Evolutionary conservation across 2,797 vertebrate genomes (phyloP).

Genomic region (Cyclopterus lumpus): DNA sequence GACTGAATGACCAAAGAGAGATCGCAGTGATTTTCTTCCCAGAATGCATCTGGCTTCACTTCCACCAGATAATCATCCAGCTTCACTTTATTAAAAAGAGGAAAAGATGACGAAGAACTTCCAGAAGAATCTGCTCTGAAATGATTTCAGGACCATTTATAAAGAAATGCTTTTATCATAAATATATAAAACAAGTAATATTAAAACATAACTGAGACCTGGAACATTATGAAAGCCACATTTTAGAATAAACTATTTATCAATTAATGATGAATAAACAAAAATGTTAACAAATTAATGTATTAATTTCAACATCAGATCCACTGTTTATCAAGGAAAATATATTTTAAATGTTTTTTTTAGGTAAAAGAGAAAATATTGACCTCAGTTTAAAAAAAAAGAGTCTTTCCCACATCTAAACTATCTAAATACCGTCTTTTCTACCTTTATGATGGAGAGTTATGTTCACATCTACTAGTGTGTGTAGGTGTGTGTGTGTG

Average conservation of each 20-base stretch:
- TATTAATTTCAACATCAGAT: fast-evolving
- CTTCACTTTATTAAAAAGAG: background rate
- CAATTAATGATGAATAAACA: background rate
- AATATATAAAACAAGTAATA: background rate
- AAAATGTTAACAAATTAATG: background rate
- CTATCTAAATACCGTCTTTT: no score
- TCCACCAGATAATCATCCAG: constrained; percentile 25
- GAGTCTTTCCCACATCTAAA: no score
- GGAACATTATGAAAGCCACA: no score
- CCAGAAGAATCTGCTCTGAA: background rate
- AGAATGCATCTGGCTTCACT: constrained; percentile 37
- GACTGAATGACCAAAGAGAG: constrained; percentile 38
- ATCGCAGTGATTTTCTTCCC: constrained; percentile 31
- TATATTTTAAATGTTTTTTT: background rate
- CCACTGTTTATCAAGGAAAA: background rate
- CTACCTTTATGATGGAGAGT: no score
- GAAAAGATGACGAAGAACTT: background rate
- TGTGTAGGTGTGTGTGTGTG: constrained; percentile 15
- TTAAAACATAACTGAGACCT: background rate
- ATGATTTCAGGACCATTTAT: background rate
- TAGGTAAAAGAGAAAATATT: background rate
- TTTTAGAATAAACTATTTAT: no score
- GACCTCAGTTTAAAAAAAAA: no score
- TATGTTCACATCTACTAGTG: no score
- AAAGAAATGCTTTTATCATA: background rate